Evolutionary conservation across 2,888 invertebrate species (phyloP).

Genomic region (Himalopsyche japonica): DNA sequence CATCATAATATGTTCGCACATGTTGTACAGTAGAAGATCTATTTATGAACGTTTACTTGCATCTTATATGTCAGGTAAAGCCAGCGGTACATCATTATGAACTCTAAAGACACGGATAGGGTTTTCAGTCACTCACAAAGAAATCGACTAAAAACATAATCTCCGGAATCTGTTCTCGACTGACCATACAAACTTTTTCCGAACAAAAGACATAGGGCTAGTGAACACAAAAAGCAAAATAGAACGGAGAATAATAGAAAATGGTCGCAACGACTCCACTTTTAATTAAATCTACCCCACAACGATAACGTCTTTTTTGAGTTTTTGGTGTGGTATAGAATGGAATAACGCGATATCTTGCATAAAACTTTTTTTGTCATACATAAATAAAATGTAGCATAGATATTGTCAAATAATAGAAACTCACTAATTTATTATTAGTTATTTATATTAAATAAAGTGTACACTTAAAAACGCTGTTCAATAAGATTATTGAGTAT

Average conservation of each 20-base stretch:
- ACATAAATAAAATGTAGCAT: too few species aligned
- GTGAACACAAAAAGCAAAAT: background rate
- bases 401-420: too few species aligned
- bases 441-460: too few species aligned
- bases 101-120: background rate
- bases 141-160: background rate
- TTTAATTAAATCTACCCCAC: background rate
- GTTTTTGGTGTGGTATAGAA: too few species aligned
- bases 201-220: background rate
- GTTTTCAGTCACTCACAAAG: background rate
- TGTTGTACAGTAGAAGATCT: background rate
- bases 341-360: too few species aligned
- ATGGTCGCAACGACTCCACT: background rate
- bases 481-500: too few species aligned
- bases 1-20: too few species aligned
- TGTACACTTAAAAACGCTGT: too few species aligned
- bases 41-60: background rate
- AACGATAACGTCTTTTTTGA: background rate
- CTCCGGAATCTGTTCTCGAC: background rate
- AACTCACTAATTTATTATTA: too few species aligned
- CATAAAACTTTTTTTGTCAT: too few species aligned
- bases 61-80: slow-evolving; percentile 16
- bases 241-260: background rate
- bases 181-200: background rate
- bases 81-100: slow-evolving; percentile 15